Conservation (phyloP, 1,140 invertebrate species). For the Drosophila arawakana region DNA sequence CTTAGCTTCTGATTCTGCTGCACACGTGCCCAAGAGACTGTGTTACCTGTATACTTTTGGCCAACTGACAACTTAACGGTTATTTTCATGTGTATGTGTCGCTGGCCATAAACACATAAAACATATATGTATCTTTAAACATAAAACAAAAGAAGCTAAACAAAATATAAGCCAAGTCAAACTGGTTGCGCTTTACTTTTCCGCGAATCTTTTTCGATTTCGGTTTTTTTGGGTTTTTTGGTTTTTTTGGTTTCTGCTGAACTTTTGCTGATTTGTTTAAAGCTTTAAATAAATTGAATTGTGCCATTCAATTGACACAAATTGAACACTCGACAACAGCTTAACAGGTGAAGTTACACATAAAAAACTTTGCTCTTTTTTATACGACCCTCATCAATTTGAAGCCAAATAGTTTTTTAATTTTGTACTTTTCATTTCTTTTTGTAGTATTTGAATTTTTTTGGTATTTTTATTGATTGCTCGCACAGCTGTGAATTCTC, state of each 20-base stretch:
- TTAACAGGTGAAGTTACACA: slow-evolving; percentile 16
- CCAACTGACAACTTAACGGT: slow-evolving; percentile 65
- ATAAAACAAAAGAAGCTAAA: not conserved
- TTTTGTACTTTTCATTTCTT: not conserved
- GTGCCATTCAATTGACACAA: slow-evolving; percentile 73
- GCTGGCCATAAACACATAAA: slow-evolving; percentile 48
- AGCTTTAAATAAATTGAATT: slow-evolving; percentile 60
- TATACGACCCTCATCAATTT: not conserved
- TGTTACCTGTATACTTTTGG: slow-evolving; percentile 11
- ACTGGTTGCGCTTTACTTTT: slow-evolving; percentile 67
- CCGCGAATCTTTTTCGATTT: slow-evolving; percentile 54
- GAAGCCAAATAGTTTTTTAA: slow-evolving; percentile 3
- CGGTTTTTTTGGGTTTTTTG: slow-evolving; percentile 12
- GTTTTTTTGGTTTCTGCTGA: slow-evolving; percentile 18
- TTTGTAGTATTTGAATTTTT: too few species aligned
- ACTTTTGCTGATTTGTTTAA: slow-evolving; percentile 66
- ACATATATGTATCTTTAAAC: slow-evolving; percentile 12
- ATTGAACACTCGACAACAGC: slow-evolving; percentile 30
- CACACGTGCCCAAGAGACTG: slow-evolving; percentile 48
- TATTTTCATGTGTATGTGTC: slow-evolving; percentile 31
- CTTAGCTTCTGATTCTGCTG: slow-evolving; percentile 33
- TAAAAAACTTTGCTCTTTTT: not conserved
- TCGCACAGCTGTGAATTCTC: slow-evolving; percentile 19
- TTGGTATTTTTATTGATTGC: not conserved
- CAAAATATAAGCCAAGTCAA: slow-evolving; percentile 42